These are phyloP conservation scores for Trypoxylus dichotomus DNA, from an alignment of 1,140 invertebrate species.

Conservation along the genomic window DNA sequence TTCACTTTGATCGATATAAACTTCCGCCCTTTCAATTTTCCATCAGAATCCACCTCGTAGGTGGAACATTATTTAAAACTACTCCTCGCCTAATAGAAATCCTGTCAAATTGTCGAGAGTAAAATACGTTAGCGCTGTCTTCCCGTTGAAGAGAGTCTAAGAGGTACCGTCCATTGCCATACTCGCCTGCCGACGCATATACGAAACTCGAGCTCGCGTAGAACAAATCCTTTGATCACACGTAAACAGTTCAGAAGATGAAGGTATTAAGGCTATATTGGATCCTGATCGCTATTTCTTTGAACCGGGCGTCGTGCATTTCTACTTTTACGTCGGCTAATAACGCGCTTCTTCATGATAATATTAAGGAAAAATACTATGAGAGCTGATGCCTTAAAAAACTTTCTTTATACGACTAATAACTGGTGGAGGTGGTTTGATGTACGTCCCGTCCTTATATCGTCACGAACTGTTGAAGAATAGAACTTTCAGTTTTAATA, in stretches of 20 bases:
- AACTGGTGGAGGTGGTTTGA: not conserved
- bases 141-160: not conserved
- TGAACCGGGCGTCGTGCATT: not conserved
- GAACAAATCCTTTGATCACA: constrained; percentile 7
- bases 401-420: not conserved
- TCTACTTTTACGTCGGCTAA: not conserved
- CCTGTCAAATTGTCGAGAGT: not conserved
- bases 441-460: not conserved
- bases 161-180: not conserved
- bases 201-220: not conserved
- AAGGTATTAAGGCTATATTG: constrained; percentile 12
- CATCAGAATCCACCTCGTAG: no score
- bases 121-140: not conserved
- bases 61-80: not conserved
- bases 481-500: not conserved
- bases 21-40: no score
- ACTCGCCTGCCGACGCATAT: not conserved
- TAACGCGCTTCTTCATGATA: not conserved
- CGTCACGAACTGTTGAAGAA: not conserved
- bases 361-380: not conserved
- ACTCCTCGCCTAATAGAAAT: not conserved
- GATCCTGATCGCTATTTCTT: not conserved
- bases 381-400: not conserved
- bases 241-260: constrained; percentile 3
- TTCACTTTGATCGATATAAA: no score